Evolutionary conservation across 2,888 invertebrate genomes (phyloP), one percentile per base, ranked within the genome.

Genomic region (Pyrrhia umbra): DNA sequence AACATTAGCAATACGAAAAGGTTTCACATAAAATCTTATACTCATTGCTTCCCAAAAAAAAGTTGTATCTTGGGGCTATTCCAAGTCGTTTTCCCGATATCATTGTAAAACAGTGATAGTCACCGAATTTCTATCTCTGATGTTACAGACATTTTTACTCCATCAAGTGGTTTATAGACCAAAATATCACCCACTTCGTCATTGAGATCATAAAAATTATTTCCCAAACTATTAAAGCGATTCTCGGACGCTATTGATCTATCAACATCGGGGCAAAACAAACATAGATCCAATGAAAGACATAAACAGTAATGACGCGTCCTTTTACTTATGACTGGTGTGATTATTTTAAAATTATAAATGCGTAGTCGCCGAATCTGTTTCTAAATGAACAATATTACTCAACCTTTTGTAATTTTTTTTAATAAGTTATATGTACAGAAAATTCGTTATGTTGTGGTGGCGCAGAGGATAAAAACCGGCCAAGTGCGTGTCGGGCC

Each of bases 211-310:
- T 75, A 75, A 69, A 80, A 67, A 80, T 54, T 45, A 65, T 68
- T 63, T 68, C 46, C 68, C 52, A 62, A 68, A 47, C 64, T 51
- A 52, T 68, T 52, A 63, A 61, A 69, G 15, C 51, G 51, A 37
- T 72, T 73, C 73, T 59, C 42, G 21, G 52, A 62, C 61, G 68
- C 70, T 50, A 73, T 78, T 67, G 78, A 68, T 45, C 81, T 67
- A 60, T 79, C 81, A 76, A 65, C 81, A 40, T 27, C 51, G 34
- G 16, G 40, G 42, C 47, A 61, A 75, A 65, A 75, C 73, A 79
- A 80, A 79, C 67, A 50, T 8, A 49, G 43, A 65, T 61, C 59
- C 42, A 75, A 70, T 75, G 79, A 78, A 61, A 79, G 39, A 67
- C 43, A 50, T 54, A 62, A 65, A 68, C 73, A 73, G 37, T 50